Evolutionary conservation across 2,113 vertebrate genomes (phyloP).

Genomic region (Bubalus kerabau): DNA sequence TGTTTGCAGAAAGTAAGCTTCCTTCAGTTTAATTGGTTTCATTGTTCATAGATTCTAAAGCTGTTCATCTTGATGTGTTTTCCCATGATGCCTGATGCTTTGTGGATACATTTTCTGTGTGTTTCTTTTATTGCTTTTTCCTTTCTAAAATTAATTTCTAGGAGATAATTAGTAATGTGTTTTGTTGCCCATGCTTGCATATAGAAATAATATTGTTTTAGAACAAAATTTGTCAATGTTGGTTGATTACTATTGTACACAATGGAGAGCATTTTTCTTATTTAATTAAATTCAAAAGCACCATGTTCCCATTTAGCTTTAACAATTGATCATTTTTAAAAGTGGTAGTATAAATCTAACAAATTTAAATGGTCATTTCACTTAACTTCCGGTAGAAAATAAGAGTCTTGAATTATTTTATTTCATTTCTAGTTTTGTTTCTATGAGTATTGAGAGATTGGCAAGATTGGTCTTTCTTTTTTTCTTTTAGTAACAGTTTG

Average conservation of each 20-base stretch:
- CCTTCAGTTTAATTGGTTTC: slow-evolving; percentile 57
- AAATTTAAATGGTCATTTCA: slow-evolving; percentile 50
- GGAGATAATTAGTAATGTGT: slow-evolving; percentile 54
- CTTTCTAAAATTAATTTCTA: slow-evolving; percentile 66
- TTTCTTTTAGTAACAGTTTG: not conserved
- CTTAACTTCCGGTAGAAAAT: slow-evolving; percentile 33
- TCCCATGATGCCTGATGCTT: slow-evolving; percentile 42
- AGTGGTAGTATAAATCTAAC: slow-evolving; percentile 15
- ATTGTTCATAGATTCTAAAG: slow-evolving; percentile 46
- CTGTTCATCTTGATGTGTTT: slow-evolving; percentile 47
- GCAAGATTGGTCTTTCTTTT: not conserved
- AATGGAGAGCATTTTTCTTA: slow-evolving; percentile 49
- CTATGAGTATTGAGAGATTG: not conserved
- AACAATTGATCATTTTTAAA: slow-evolving; percentile 32
- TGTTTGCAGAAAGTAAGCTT: slow-evolving; percentile 94
- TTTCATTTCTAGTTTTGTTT: not conserved
- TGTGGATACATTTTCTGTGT: slow-evolving; percentile 45
- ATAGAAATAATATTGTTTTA: slow-evolving; percentile 45
- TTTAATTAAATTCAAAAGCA: slow-evolving; percentile 52
- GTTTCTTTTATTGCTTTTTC: slow-evolving; percentile 46
- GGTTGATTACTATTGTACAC: slow-evolving; percentile 22
- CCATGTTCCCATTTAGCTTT: not conserved
- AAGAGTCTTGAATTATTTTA: not conserved
- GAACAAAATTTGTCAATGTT: slow-evolving; percentile 50
- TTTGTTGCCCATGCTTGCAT: slow-evolving; percentile 29